Conservation (phyloP, 2,113 vertebrate genomes). For the Apteryx mantelli region DNA sequence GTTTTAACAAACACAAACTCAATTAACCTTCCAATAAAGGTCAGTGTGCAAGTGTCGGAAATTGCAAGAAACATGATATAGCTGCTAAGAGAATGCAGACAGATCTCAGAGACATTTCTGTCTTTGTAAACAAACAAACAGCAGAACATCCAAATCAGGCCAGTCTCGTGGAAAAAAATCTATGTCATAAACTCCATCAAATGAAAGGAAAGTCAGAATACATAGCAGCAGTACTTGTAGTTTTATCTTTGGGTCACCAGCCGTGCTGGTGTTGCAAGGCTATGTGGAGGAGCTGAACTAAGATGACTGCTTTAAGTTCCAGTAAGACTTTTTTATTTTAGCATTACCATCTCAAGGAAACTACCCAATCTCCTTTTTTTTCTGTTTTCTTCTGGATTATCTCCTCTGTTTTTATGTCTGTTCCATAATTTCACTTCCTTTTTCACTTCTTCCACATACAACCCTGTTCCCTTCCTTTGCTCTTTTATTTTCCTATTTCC, state of each 20-base stretch:
- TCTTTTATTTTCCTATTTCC: background rate
- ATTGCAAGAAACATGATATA: conserved; percentile 59
- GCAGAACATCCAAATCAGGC: background rate
- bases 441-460: background rate
- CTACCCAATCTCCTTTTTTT: background rate
- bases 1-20: conserved; percentile 7
- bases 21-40: conserved; percentile 28
- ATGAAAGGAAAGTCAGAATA: conserved; percentile 4
- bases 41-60: conserved; percentile 39
- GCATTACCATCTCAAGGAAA: background rate
- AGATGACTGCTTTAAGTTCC: background rate
- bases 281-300: background rate
- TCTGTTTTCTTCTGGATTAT: conserved; percentile 2
- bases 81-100: conserved; percentile 42
- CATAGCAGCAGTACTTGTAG: background rate
- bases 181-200: conserved; percentile 7
- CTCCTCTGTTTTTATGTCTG: background rate
- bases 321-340: background rate
- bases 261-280: accelerated
- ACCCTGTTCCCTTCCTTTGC: background rate
- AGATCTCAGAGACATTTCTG: conserved; percentile 53
- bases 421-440: background rate
- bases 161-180: conserved; percentile 62
- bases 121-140: conserved; percentile 68
- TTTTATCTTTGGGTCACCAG: background rate